Conservation (phyloP, 2,797 vertebrate species). For the Anomalospiza imberbis region DNA sequence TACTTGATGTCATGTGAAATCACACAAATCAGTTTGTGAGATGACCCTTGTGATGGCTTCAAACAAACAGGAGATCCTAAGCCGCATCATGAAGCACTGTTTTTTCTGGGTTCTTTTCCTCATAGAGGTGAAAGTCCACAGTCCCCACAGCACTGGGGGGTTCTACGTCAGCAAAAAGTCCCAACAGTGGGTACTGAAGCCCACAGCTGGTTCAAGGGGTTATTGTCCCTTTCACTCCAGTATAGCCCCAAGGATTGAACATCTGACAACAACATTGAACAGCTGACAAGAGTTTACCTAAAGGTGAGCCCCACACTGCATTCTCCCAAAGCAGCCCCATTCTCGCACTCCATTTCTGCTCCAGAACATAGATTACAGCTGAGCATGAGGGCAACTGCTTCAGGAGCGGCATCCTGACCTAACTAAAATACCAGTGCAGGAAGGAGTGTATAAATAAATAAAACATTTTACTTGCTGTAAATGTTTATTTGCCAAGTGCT, state of each 20-base stretch:
- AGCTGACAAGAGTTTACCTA: neutral
- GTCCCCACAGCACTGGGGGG: neutral
- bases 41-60: neutral
- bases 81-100: neutral
- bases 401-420: neutral
- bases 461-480: neutral
- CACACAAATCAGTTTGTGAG: neutral
- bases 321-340: neutral
- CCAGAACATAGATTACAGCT: neutral
- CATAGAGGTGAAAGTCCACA: neutral
- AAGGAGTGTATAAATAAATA: neutral
- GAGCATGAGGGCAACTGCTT: neutral
- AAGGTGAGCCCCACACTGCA: neutral
- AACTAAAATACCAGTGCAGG: neutral
- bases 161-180: neutral
- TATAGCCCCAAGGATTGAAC: neutral
- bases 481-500: neutral
- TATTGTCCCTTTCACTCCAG: neutral
- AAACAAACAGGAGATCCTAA: neutral
- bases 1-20: neutral
- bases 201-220: neutral
- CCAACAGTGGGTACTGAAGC: neutral
- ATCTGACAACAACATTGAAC: neutral
- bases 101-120: neutral
- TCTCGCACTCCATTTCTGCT: neutral